Conservation (phyloP, 2,888 invertebrate genomes). For the Eristalinus sepulchralis region DNA sequence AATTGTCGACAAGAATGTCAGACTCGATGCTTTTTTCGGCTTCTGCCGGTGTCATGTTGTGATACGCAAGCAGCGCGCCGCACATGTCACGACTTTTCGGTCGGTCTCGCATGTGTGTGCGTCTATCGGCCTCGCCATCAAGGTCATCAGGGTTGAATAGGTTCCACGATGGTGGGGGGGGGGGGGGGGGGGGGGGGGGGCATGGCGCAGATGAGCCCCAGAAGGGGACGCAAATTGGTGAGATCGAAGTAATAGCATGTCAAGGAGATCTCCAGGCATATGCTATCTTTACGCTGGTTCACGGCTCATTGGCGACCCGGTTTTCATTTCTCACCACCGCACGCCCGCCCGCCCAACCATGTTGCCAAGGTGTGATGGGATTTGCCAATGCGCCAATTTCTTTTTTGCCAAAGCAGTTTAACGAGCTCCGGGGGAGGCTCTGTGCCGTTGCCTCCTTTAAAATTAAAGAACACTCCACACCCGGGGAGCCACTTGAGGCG, state of each 20-base stretch:
- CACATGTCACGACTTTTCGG: conserved; percentile 45
- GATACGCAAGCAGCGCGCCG: background rate
- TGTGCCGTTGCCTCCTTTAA: conserved; percentile 32
- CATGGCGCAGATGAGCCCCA: background rate
- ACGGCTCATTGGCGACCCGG: conserved; percentile 8
- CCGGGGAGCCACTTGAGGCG: conserved; percentile 25
- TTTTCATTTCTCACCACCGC: conserved; percentile 10
- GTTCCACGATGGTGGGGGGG: background rate
- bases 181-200: background rate
- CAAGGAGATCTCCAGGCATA: conserved; percentile 36
- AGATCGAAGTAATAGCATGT: conserved; percentile 52
- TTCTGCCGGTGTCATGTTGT: conserved; percentile 20
- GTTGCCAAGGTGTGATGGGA: conserved; percentile 37
- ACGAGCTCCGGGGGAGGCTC: conserved; percentile 30
- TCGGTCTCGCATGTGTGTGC: conserved; percentile 9
- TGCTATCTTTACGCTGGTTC: conserved; percentile 13
- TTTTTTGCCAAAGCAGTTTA: conserved; percentile 15
- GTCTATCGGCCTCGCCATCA: conserved; percentile 43
- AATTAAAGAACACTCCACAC: conserved; percentile 41
- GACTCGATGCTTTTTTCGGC: conserved; percentile 33
- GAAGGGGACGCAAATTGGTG: background rate
- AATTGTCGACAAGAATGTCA: conserved; percentile 63
- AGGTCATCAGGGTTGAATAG: conserved; percentile 53
- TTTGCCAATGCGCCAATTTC: conserved; percentile 14
- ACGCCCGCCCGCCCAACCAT: background rate